Evolutionary conservation across 2,888 invertebrate genomes (phyloP).

Genomic region (Euspilapteryx auroguttella): DNA sequence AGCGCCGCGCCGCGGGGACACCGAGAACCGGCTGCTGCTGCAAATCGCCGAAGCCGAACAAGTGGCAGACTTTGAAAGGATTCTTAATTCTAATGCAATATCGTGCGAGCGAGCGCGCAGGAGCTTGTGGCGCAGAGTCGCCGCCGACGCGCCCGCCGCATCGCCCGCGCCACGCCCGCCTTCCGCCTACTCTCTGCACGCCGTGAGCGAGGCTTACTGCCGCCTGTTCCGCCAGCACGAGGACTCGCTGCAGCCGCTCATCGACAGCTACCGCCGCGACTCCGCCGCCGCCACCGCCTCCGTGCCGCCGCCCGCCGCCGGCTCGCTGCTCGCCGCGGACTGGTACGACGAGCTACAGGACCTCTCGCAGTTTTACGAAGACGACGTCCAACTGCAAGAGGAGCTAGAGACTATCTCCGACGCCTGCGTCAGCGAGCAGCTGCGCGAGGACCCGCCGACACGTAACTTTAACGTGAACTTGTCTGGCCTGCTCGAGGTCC

Average conservation of each 20-base stretch:
- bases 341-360: slow-evolving; percentile 43
- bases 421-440: slow-evolving; percentile 26
- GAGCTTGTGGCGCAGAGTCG: slow-evolving; percentile 39
- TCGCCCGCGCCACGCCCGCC: slow-evolving; percentile 32
- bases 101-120: slow-evolving; percentile 37
- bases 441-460: slow-evolving; percentile 12
- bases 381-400: slow-evolving; percentile 32
- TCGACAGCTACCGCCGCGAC: slow-evolving; percentile 37
- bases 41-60: slow-evolving; percentile 64
- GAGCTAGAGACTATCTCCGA: slow-evolving; percentile 40
- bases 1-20: slow-evolving; percentile 15
- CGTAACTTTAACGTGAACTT: slow-evolving; percentile 45
- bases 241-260: slow-evolving; percentile 41
- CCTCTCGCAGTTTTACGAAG: slow-evolving; percentile 53
- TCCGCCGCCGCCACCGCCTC: slow-evolving; percentile 17
- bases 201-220: slow-evolving; percentile 45
- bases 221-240: slow-evolving; percentile 47
- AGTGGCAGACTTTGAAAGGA: slow-evolving; percentile 65
- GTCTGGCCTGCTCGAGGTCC: slow-evolving; percentile 34
- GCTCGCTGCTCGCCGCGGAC: slow-evolving; percentile 21
- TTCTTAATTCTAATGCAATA: slow-evolving; percentile 63
- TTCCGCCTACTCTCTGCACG: slow-evolving; percentile 41
- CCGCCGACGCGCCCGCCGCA: slow-evolving; percentile 25
- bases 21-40: slow-evolving; percentile 52
- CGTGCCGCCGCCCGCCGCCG: slow-evolving; percentile 2